phyloP scores from a whole-genome alignment of 2,888 invertebrate species.

The Platypus cylindrus region DNA sequence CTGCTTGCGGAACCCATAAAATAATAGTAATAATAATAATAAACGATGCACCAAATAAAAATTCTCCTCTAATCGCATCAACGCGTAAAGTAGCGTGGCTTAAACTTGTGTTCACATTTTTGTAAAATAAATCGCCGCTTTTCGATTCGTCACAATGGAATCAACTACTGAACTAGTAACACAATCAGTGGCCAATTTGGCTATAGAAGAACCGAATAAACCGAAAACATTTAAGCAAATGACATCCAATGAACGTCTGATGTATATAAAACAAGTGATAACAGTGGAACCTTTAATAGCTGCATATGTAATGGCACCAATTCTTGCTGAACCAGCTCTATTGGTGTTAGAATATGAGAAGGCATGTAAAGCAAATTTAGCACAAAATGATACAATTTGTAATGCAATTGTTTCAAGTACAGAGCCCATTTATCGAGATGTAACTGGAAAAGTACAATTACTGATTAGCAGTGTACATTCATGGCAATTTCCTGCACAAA shows the following conservation, averaged over 20 bases:
- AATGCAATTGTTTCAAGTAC: conserved; percentile 29
- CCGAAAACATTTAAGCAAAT: conserved; percentile 19
- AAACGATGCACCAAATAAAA: no score
- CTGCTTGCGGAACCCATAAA: no score
- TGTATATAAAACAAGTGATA: conserved; percentile 24
- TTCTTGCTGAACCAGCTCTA: conserved; percentile 34
- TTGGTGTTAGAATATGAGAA: conserved; percentile 44
- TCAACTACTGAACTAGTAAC: conserved; percentile 27
- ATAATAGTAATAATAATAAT: no score
- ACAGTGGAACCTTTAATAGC: conserved; percentile 32
- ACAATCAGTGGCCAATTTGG: conserved; percentile 22
- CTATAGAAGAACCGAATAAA: conserved; percentile 12
- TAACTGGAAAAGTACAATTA: conserved; percentile 35
- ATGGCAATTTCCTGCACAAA: conserved; percentile 29
- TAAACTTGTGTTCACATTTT: no score
- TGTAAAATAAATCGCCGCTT: no score
- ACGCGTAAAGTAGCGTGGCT: no score
- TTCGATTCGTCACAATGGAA: conserved; percentile 24
- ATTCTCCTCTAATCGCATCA: no score
- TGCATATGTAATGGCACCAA: conserved; percentile 26
- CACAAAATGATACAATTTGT: conserved; percentile 40
- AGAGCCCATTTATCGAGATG: conserved; percentile 23
- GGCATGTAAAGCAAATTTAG: conserved; percentile 41
- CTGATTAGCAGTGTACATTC: conserved; percentile 36
- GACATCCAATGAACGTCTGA: conserved; percentile 17